These are phyloP conservation scores for Bibio marci DNA, from an alignment of 2,888 invertebrate genomes.

Conservation along the genomic window DNA sequence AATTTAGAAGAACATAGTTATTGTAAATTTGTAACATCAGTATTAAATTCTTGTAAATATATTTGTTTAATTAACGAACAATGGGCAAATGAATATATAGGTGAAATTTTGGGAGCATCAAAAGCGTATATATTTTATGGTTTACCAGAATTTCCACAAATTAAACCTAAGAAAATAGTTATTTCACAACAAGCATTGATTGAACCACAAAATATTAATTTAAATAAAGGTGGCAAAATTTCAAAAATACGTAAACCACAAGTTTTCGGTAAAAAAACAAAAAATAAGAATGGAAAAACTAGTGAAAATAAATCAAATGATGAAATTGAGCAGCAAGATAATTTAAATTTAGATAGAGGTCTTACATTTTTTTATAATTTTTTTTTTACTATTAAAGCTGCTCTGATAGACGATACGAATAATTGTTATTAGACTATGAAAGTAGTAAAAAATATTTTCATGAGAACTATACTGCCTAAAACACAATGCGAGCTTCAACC, in stretches of 20 bases:
- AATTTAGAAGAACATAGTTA: constrained; percentile 5
- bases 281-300: background rate
- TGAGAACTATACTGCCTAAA: too few relatives aligned
- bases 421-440: too few relatives aligned
- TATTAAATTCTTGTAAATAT: constrained; percentile 15
- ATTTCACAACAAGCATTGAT: constrained; percentile 42
- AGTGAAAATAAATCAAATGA: background rate
- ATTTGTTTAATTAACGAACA: constrained; percentile 19
- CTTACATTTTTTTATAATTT: too few relatives aligned
- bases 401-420: too few relatives aligned
- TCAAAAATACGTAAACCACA: constrained; percentile 6
- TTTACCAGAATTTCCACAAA: constrained; percentile 20
- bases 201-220: constrained; percentile 22
- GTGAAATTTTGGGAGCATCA: constrained; percentile 40
- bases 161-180: constrained; percentile 33
- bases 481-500: too few relatives aligned
- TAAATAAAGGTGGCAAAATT: constrained; percentile 44
- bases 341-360: too few relatives aligned
- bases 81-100: constrained; percentile 23
- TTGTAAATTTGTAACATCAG: constrained; percentile 10
- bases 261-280: background rate
- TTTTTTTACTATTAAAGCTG: too few relatives aligned
- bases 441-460: too few relatives aligned
- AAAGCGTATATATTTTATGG: constrained; percentile 37
- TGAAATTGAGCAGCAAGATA: too few relatives aligned